Evolutionary conservation across 2,888 invertebrate species (phyloP), one percentile per base, ranked within the genome.

Genomic region (Epinotia nisella): DNA sequence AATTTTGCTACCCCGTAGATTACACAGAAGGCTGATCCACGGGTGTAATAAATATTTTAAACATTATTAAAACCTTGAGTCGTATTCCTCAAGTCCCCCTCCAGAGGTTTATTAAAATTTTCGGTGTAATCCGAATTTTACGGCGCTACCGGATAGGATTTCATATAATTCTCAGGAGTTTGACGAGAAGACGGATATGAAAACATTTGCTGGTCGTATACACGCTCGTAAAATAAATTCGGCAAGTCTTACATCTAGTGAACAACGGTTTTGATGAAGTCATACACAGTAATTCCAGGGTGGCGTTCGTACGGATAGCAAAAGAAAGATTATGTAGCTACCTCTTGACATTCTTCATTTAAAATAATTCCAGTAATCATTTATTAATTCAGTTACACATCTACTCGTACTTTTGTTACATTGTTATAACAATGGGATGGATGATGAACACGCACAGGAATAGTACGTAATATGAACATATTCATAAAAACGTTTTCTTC

Each of bases 121-220:
- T 79, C 81, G 77, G 73, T 82, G 82, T 83, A 84, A 86, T 86
- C 82, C 82, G 80, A 82, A 80, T 84, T 87, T 87, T 85, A 86
- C 80, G 83, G 79, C 78, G 71, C 71, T 70, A 70, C 78, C 74
- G 80, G 78, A 81, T 82, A 83, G 78, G 78, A 79, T 80, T 80
- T 79, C 80, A 78, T 82, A 80, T 85, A 84, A 85, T 85, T 83
- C 79, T 76, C 75, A 76, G 75, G 77, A 83, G 80, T 83, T 80
- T 82, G 81, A 82, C 79, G 80, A 78, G 78, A 79, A 81, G 80
- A 82, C 79, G 81, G 81, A 83, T 83, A 81, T 77, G 78, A 78
- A 83, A 82, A 81, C 81, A 83, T 83, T 81, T 80, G 78, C 77
- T 78, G 76, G 76, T 78, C 77, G 78, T 80, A 77, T 76, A 75